A percentile compares a stretch with the other conserved stretches of the same genome.
Evolutionary conservation across 2,113 vertebrate species (phyloP).

Genomic region (Eulemur macaco): DNA sequence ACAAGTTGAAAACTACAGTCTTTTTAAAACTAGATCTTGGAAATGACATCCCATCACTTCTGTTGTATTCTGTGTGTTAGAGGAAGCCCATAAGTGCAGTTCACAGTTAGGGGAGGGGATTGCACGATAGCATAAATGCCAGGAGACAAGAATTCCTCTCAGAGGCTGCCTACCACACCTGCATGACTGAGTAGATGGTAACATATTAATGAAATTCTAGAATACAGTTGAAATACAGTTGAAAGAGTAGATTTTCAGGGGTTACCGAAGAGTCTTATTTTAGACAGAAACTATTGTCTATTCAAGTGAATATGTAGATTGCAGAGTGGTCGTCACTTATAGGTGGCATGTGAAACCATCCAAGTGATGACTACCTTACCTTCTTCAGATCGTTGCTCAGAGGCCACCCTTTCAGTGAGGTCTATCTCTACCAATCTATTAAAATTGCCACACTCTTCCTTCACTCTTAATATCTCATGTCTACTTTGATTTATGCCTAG

Average conservation of each 20-base stretch:
- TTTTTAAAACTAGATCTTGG: background rate
- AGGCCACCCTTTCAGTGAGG: background rate
- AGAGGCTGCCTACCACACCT: background rate
- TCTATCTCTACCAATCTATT: background rate
- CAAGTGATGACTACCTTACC: background rate
- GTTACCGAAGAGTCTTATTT: background rate
- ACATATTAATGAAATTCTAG: background rate
- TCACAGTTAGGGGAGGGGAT: background rate
- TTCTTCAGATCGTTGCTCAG: background rate
- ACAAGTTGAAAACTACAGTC: background rate
- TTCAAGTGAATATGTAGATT: background rate
- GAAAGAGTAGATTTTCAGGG: background rate
- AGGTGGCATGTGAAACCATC: background rate
- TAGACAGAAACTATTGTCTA: background rate
- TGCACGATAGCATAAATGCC: too few species aligned
- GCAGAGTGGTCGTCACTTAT: background rate
- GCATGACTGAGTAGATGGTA: background rate
- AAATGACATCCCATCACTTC: background rate
- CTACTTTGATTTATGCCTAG: background rate
- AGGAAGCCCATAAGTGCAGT: background rate
- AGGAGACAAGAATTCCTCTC: background rate
- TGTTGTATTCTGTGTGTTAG: background rate
- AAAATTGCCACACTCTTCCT: background rate
- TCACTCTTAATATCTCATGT: background rate
- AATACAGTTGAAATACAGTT: background rate